Evolutionary conservation across 2,113 vertebrate genomes (phyloP).

Genomic region (Pholis gunnellus): DNA sequence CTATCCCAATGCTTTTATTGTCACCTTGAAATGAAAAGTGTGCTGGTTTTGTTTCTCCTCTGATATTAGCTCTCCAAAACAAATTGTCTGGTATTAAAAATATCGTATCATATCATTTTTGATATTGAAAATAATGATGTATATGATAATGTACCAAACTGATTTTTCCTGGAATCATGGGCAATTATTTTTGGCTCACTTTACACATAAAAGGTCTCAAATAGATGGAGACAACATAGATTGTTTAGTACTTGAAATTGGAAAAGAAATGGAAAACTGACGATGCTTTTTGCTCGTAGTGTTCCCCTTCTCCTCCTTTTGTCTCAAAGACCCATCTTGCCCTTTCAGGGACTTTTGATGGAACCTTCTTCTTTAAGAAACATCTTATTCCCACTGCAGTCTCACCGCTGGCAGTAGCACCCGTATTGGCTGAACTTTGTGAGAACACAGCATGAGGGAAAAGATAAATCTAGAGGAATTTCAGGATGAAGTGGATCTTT

Average conservation of each 20-base stretch:
- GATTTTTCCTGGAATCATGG: not conserved
- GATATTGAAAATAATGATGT: not conserved
- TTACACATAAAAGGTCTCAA: not conserved
- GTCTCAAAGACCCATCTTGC: not conserved
- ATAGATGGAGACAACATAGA: not conserved
- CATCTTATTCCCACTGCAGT: conserved; percentile 21
- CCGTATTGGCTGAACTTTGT: not conserved
- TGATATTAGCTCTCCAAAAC: not conserved
- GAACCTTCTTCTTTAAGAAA: conserved; percentile 22
- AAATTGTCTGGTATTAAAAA: not conserved
- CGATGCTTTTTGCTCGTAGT: not conserved
- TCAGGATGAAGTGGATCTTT: not conserved
- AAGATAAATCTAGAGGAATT: conserved; percentile 1
- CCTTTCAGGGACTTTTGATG: conserved; percentile 28
- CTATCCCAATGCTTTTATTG: conserved; percentile 6
- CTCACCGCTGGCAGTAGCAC: not conserved
- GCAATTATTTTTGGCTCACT: conserved; percentile 5
- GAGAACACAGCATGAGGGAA: conserved; percentile 3
- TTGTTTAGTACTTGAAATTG: conserved; percentile 11
- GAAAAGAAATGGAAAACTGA: not conserved
- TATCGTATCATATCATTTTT: not conserved
- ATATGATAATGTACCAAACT: not conserved
- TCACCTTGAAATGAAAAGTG: conserved; percentile 19
- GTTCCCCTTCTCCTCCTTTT: conserved; percentile 10
- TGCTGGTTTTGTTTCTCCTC: not conserved